These are phyloP conservation scores for Scaptodrosophila latifasciaeformis DNA, from an alignment of 2,888 invertebrate species.

Conservation along the genomic window DNA sequence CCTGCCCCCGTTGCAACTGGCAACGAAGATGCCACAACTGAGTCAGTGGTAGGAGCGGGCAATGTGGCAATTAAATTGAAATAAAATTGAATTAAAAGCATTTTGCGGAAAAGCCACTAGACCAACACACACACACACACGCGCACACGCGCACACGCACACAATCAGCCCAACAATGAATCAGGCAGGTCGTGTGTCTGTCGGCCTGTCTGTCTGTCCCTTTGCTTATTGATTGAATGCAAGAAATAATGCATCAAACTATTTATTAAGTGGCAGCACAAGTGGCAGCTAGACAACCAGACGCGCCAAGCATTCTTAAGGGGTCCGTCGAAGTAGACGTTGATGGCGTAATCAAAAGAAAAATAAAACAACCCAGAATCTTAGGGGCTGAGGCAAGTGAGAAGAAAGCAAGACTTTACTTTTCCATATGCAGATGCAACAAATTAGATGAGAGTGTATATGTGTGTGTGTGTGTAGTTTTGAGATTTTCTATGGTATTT, in stretches of 20 bases:
- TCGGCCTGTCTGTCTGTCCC: constrained; percentile 3
- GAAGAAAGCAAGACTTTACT: neutral
- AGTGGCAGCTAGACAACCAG: constrained; percentile 48
- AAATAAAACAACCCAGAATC: too few relatives aligned
- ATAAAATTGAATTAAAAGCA: constrained; percentile 68
- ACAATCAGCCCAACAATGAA: neutral
- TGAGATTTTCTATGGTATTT: constrained; percentile 23
- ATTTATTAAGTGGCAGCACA: constrained; percentile 56
- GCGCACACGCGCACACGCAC: neutral
- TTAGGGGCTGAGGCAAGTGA: too few relatives aligned
- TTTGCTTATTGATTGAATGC: constrained; percentile 56
- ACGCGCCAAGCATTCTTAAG: constrained; percentile 23
- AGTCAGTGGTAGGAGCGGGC: constrained; percentile 25
- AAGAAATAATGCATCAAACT: constrained; percentile 57
- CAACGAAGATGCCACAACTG: constrained; percentile 1
- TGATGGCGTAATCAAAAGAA: too few relatives aligned
- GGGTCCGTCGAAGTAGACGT: too few relatives aligned
- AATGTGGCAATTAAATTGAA: constrained; percentile 65
- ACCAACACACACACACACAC: constrained; percentile 28
- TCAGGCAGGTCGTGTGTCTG: constrained; percentile 4
- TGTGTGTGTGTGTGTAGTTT: constrained; percentile 38
- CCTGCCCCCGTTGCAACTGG: constrained; percentile 24
- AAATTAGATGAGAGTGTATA: too few relatives aligned
- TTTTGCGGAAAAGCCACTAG: constrained; percentile 61
- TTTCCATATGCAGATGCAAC: constrained; percentile 16